phyloP scores from a whole-genome alignment of 2,113 vertebrate genomes.

The Etheostoma cragini region DNA sequence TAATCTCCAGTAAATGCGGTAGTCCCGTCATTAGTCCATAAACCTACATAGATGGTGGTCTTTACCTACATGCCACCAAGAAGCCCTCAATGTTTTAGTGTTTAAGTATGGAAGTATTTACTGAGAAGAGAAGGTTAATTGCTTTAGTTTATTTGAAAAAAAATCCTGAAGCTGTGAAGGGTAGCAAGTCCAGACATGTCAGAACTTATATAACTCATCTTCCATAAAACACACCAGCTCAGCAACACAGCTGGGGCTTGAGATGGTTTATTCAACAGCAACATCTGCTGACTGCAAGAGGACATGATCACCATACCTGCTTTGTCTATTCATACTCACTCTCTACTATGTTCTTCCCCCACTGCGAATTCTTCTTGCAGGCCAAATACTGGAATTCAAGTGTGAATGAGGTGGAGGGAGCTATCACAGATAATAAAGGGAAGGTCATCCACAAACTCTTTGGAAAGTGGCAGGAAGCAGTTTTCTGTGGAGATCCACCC shows the following conservation, averaged over 20 bases:
- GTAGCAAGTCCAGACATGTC: constrained; percentile 59
- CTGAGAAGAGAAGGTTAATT: constrained; percentile 67
- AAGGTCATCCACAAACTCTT: constrained; percentile 91
- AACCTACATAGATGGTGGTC: constrained; percentile 16
- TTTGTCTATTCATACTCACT: neutral
- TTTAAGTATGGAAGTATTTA: constrained; percentile 25
- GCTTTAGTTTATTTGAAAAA: constrained; percentile 49
- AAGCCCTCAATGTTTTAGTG: neutral
- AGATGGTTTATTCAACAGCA: constrained; percentile 39
- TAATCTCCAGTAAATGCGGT: neutral
- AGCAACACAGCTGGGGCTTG: neutral
- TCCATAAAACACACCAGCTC: constrained; percentile 34
- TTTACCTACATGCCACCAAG: constrained; percentile 16
- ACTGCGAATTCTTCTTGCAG: constrained; percentile 71
- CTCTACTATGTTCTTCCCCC: neutral
- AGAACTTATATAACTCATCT: constrained; percentile 46
- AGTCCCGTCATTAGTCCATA: constrained; percentile 11
- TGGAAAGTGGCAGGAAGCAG: constrained; percentile 95
- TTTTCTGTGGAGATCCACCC: constrained; percentile 90
- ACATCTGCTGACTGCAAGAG: constrained; percentile 58
- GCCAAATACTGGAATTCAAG: constrained; percentile 96
- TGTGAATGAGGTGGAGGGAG: constrained; percentile 93
- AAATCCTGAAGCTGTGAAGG: constrained; percentile 48
- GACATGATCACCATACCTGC: neutral
- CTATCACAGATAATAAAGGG: constrained; percentile 88